These are phyloP conservation scores for Macrocentrus cingulum DNA, from an alignment of 1,140 invertebrate species.

Conservation along the genomic window DNA sequence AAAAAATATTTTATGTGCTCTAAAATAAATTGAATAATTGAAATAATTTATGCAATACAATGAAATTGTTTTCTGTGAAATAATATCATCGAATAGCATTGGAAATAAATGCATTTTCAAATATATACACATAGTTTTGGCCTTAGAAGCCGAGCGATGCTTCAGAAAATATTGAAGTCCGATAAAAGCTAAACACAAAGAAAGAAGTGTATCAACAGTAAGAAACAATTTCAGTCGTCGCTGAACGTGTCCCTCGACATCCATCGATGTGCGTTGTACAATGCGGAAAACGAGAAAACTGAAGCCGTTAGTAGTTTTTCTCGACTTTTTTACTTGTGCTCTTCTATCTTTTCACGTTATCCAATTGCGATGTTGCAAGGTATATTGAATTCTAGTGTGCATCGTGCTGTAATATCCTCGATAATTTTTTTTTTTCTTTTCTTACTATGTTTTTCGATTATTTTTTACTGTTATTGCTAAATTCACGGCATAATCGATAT, in stretches of 20 bases:
- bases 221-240: conserved; percentile 2
- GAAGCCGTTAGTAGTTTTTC: neutral
- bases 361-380: conserved; percentile 1
- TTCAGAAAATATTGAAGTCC: neutral
- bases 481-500: neutral
- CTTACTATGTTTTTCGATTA: neutral
- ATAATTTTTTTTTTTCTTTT: conserved; percentile 7
- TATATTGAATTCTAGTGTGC: conserved; percentile 14
- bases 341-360: neutral
- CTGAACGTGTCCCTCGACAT: neutral
- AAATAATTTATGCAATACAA: no score
- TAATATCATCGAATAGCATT: no score
- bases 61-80: no score
- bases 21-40: no score
- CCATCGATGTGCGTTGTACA: no score
- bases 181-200: neutral
- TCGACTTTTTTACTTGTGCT: neutral
- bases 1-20: no score
- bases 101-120: no score
- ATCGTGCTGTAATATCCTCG: conserved; percentile 2
- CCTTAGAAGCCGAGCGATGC: neutral
- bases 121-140: no score
- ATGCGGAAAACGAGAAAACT: neutral
- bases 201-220: neutral
- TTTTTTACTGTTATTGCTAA: conserved; percentile 3